phyloP scores from a whole-genome alignment of 2,888 invertebrate species.

The Eupelmus urozonus region DNA sequence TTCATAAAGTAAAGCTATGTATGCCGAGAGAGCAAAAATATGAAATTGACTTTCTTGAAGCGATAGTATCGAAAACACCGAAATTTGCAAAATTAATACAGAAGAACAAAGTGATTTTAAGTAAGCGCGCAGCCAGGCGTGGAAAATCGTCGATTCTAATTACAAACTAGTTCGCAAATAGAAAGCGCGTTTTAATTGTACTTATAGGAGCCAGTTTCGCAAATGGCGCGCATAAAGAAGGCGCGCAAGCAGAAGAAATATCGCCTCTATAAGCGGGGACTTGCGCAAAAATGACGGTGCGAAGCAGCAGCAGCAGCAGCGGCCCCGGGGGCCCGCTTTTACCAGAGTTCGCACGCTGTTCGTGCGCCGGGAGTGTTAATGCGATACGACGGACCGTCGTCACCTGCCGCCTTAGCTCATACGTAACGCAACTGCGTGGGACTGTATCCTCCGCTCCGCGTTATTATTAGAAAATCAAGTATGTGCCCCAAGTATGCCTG shows the following conservation, averaged over 20 bases:
- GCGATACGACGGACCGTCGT: slow-evolving; percentile 53
- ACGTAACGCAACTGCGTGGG: slow-evolving; percentile 53
- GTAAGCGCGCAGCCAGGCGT: too few relatives aligned
- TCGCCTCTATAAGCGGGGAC: too few relatives aligned
- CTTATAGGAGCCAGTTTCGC: slow-evolving; percentile 71
- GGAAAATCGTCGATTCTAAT: slow-evolving; percentile 74
- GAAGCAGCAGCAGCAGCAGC: background rate
- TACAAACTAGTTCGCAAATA: slow-evolving; percentile 70
- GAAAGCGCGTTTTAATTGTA: slow-evolving; percentile 74
- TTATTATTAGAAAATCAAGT: slow-evolving; percentile 57
- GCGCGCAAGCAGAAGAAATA: slow-evolving; percentile 8
- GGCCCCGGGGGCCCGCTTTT: slow-evolving; percentile 9
- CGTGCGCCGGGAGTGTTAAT: slow-evolving; percentile 27
- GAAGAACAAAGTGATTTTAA: too few relatives aligned
- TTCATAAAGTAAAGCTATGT: too few relatives aligned
- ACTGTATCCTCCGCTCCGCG: slow-evolving; percentile 6
- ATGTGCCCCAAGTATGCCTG: background rate
- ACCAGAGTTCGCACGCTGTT: slow-evolving; percentile 52
- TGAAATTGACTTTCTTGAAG: too few relatives aligned
- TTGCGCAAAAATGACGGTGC: slow-evolving; percentile 66
- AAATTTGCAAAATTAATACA: too few relatives aligned
- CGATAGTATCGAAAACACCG: too few relatives aligned
- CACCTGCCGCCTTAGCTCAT: slow-evolving; percentile 40
- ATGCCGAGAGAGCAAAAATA: too few relatives aligned
- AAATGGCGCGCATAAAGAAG: slow-evolving; percentile 61